Base-by-base conservation (phyloP, 53 echinoderm and acorn worm species). In the Apostichopus leukothele region DNA sequence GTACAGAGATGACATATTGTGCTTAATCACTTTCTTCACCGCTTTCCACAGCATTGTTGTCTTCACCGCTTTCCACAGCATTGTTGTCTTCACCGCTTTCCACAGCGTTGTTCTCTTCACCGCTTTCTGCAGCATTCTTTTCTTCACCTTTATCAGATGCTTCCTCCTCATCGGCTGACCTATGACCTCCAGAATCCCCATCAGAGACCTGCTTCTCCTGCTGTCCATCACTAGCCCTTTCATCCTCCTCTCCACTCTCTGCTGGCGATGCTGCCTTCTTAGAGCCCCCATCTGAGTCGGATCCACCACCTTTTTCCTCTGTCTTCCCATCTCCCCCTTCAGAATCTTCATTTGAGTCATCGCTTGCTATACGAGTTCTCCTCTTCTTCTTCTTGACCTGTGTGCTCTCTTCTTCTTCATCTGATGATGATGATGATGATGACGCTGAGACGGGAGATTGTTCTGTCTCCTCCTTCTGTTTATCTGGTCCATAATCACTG, bases 41-140 rank as follows among this genome's bases (percentile, higher is more conserved):
- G 57, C 60, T 63, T 22, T 20, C 8, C 67, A 51, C 91, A 22
- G 91, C 93, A 86, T 89, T 91, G 53, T 91, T 90, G 51, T 91
- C 93, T 7, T 91, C 91, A 89, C 80, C 90, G 57, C 60, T 63
- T 22, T 20, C 8, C 67, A 51, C 91, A 22, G 91, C 93, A 79
- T 89, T 91, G 53, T 91, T 90, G 25, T 91, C 93, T 7, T 91
- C 91, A 89, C 80, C 90, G 55, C 60, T 63, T 22, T 20, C 8
- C 50, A 51, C 91, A 22, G 91, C 93, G 78, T 89, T 91, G 53
- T 91, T 90, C 53, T 91, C 93, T 7, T 91, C 91, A 89, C 80
- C 90, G 57, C 60, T 85, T 51, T n/a, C 78, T 4, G 76, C 91
- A 83, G 88, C 88, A 54, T 89, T 89, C 51, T 89, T 84, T 10